Conservation (phyloP, 1,140 invertebrate species). For the Nixonia krombeini region DNA sequence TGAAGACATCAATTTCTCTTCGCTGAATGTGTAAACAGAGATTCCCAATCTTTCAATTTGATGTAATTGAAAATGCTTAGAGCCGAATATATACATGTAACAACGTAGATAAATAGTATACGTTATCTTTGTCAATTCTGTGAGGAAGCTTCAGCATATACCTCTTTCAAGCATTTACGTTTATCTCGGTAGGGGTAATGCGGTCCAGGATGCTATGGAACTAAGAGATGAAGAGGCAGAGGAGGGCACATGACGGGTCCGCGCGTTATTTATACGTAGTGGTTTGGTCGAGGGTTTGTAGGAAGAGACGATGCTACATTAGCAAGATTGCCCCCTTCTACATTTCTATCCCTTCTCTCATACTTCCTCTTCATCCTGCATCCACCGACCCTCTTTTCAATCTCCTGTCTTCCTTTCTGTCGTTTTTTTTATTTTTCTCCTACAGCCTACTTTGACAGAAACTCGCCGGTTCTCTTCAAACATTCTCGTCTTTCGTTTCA, state of each 20-base stretch:
- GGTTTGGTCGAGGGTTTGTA: constrained; percentile 54
- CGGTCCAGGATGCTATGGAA: constrained; percentile 35
- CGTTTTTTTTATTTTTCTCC: constrained; percentile 37
- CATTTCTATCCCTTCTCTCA: constrained; percentile 16
- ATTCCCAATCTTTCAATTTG: too few species aligned
- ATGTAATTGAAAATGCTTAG: not conserved
- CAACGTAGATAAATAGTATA: constrained; percentile 32
- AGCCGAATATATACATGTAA: not conserved
- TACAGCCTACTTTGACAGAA: constrained; percentile 46
- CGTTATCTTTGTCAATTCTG: constrained; percentile 56
- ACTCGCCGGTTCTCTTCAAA: constrained; percentile 26
- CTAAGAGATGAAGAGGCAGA: constrained; percentile 31
- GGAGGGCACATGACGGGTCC: constrained; percentile 48
- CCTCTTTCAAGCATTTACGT: constrained; percentile 57
- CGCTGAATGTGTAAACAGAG: too few species aligned
- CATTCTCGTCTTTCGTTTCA: constrained; percentile 18
- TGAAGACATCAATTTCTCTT: too few species aligned
- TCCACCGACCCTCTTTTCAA: constrained; percentile 42
- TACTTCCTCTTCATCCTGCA: constrained; percentile 39
- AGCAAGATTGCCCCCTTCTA: constrained; percentile 63
- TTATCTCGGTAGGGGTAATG: constrained; percentile 42
- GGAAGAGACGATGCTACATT: constrained; percentile 61
- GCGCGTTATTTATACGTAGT: constrained; percentile 61
- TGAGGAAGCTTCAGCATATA: constrained; percentile 52
- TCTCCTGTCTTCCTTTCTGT: constrained; percentile 43